Evolutionary conservation across 2,113 vertebrate genomes (phyloP), one percentile per base, ranked within the genome.

Genomic region (Callionymus lyra): DNA sequence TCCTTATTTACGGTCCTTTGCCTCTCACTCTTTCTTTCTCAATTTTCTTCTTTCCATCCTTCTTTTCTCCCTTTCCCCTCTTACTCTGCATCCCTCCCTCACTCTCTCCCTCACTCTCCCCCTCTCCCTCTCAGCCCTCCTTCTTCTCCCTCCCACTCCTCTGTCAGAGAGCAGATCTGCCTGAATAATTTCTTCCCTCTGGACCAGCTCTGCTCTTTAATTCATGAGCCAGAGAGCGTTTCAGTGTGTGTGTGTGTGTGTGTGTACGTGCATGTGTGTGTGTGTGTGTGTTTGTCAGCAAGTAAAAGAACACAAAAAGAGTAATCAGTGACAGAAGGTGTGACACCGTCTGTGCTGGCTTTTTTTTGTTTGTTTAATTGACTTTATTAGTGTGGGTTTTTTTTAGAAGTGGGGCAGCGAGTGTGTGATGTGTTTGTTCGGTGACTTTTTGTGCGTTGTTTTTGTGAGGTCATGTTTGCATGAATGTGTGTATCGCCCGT

Each of bases 121-220:
- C 47, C 38, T 52, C 38, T 10, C 44, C 37, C 42, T 21, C 41
- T 43, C 38, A 14, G 40, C 21, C 39, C 37, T 59, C 49, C 38
- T 32, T 37, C 56, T 34, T 27, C 50, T 64, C 57, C 61, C 58
- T 70, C 59, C 65, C 61, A 52, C 68, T 72, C 53, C 60, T 75
- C 76, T 75, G 73, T 75, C 71, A 74, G 72, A 68, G 70, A 76
- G 75, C 68, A 78, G 78, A 81, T 76, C 72, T 76, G 72, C 68
- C 72, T 78, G 78, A 81, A 81, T 78, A 76, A 81, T 76, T 78
- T 76, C 75, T 74, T 78, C 74, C 78, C 74, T 56, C 65, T 81
- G 68, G 74, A 81, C 77, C 72, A 70, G 70, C 65, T 62, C 78
- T 78, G 72, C 75, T 81, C 75, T 78, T 77, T 79, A 77, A 76